These are phyloP conservation scores for Drosophila atripex DNA, from an alignment of 2,888 invertebrate species.

Conservation along the genomic window DNA sequence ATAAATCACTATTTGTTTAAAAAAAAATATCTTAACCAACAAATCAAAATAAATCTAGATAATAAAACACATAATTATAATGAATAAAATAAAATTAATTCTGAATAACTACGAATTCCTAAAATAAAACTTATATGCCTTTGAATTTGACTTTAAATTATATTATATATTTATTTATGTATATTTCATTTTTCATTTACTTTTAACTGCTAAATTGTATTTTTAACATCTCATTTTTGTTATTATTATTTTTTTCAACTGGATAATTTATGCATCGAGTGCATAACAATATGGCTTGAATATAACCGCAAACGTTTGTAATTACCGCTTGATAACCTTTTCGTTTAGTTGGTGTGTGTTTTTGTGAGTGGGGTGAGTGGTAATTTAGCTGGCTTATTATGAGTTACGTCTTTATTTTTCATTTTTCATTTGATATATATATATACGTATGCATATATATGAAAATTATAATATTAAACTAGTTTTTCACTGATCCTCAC, in stretches of 20 bases:
- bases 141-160: constrained; percentile 63
- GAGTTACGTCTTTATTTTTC: constrained; percentile 46
- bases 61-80: not conserved
- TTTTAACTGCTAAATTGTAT: constrained; percentile 74
- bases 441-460: constrained; percentile 28
- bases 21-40: not conserved
- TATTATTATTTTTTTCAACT: constrained; percentile 66
- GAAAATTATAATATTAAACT: constrained; percentile 64
- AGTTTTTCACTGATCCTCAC: constrained; percentile 67
- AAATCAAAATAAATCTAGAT: not conserved
- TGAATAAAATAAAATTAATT: not conserved
- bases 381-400: constrained; percentile 48
- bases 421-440: constrained; percentile 51
- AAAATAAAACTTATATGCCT: not conserved
- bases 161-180: constrained; percentile 60
- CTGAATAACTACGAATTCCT: not conserved
- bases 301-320: constrained; percentile 67
- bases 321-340: constrained; percentile 42
- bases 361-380: constrained; percentile 8
- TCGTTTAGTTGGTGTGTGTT: constrained; percentile 46
- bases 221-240: constrained; percentile 75
- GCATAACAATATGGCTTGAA: constrained; percentile 78
- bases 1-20: constrained; percentile 90
- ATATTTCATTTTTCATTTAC: constrained; percentile 44
- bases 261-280: constrained; percentile 67